phyloP scores from a whole-genome alignment of 2,113 vertebrate species.

The Porphyrio hochstetteri region DNA sequence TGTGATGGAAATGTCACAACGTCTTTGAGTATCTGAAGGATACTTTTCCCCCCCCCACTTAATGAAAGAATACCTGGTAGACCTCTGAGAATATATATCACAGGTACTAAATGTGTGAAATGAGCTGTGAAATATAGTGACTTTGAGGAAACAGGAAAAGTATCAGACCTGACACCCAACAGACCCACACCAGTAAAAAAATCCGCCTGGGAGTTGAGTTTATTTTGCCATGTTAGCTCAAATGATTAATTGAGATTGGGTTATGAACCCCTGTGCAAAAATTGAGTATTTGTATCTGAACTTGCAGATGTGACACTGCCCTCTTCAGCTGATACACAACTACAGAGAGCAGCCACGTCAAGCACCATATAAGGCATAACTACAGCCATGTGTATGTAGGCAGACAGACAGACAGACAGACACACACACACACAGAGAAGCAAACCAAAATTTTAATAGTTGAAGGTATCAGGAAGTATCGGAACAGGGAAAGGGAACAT shows the following conservation, averaged over 20 bases:
- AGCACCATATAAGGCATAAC: neutral
- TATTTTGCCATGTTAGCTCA: neutral
- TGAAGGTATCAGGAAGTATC: neutral
- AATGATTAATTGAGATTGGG: neutral
- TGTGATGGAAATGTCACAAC: neutral
- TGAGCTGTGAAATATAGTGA: neutral
- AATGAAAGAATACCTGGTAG: neutral
- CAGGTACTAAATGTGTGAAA: neutral
- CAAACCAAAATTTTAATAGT: neutral
- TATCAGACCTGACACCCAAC: neutral
- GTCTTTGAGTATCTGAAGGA: neutral
- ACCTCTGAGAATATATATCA: neutral
- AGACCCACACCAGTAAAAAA: neutral
- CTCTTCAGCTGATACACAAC: neutral
- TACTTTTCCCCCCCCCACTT: neutral
- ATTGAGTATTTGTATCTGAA: neutral
- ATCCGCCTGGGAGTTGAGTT: neutral
- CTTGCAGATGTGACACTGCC: neutral
- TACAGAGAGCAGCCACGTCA: neutral
- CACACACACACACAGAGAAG: too few species aligned
- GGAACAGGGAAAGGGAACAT: neutral
- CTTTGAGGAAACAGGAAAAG: neutral
- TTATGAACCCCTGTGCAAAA: neutral
- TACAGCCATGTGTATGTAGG: neutral
- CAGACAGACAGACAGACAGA: neutral